Evolutionary conservation across 2,113 vertebrate genomes (phyloP), one percentile per base, ranked within the genome.

Genomic region (Probosciger aterrimus): DNA sequence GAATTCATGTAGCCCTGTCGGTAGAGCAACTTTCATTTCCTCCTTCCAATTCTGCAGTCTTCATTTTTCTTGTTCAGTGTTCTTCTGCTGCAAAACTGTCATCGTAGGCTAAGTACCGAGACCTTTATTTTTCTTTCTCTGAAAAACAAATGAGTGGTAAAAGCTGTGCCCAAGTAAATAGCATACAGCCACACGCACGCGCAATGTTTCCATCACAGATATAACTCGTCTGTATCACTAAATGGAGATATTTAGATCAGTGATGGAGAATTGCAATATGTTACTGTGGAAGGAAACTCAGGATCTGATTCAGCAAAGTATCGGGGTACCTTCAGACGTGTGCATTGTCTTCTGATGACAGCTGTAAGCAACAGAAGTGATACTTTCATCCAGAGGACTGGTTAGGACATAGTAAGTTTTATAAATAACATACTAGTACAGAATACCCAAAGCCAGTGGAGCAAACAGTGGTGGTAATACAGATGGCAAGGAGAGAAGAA

Each of bases 1-100:
- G 84, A 78, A 95, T 94, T 82, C 95, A 78, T 57, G 93, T 76
- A 60, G 86, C 74, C 97, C 97, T 93, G 94, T 69, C 70, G 25
- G 86, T 37, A 68, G 53, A 62, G 92, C 86, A 68, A 76, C 94
- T 95, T 92, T 91, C 94, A 53, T 92, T 90, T 88, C 87, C 69
- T 81, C 77, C 57, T 82, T 93, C 92, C 88, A 86, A 84, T 82
- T 76, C 89, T 74, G 33, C 85, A 59, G 86, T 44, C 88, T 89
- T 90, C 65, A 65, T 96, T 86, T 90, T 70, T 95, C 92, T 92
- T 93, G 49, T 35, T 85, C 62, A 65, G 80, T 59, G 43, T 24
- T 67, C 80, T 52, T 41, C 55, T 49, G 62, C 71, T 93, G 92
- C 93, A 95, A 92, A 85, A 83, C 65, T 90, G 91, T 94, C 83